Evolutionary conservation across 37 sponge, comb jelly and placozoan species (phyloP).

Genomic region (Lycopodina hypogea): DNA sequence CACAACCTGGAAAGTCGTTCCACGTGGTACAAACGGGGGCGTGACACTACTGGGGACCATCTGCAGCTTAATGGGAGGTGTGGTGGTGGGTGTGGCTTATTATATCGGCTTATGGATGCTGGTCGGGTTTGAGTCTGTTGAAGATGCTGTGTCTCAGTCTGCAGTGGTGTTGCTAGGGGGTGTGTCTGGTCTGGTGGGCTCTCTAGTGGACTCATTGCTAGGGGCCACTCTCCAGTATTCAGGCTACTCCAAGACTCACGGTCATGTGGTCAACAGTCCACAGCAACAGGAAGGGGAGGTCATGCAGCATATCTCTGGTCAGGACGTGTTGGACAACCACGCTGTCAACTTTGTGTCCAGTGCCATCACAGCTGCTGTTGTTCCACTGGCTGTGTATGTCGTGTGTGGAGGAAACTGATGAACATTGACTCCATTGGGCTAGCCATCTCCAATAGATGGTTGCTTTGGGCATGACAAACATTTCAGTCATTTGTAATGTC

Average conservation of each 20-base stretch:
- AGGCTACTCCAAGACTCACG: constrained; percentile 50
- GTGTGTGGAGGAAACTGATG: too few species aligned
- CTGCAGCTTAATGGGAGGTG: constrained; percentile 76
- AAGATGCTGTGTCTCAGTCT: constrained; percentile 24
- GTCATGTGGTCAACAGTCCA: constrained; percentile 41
- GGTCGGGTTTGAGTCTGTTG: background rate
- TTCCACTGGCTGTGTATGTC: constrained; percentile 16
- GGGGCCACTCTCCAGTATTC: constrained; percentile 85
- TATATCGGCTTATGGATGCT: constrained; percentile 21
- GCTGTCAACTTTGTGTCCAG: constrained; percentile 88
- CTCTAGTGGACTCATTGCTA: constrained; percentile 79
- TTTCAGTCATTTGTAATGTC: background rate
- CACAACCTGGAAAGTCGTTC: constrained; percentile 68
- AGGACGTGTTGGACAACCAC: constrained; percentile 73
- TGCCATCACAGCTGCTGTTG: constrained; percentile 50
- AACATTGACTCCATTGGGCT: background rate
- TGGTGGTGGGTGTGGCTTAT: constrained; percentile 69
- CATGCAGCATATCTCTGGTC: constrained; percentile 76
- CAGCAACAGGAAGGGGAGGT: constrained; percentile 9
- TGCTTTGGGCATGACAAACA: background rate
- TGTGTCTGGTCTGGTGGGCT: constrained; percentile 72
- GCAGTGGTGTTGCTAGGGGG: constrained; percentile 39
- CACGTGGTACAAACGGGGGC: constrained; percentile 92
- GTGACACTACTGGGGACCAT: constrained; percentile 63
- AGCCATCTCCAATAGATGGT: background rate